These are phyloP conservation scores for Denticeps clupeoides DNA, from an alignment of 2,797 vertebrate genomes.

Conservation along the genomic window DNA sequence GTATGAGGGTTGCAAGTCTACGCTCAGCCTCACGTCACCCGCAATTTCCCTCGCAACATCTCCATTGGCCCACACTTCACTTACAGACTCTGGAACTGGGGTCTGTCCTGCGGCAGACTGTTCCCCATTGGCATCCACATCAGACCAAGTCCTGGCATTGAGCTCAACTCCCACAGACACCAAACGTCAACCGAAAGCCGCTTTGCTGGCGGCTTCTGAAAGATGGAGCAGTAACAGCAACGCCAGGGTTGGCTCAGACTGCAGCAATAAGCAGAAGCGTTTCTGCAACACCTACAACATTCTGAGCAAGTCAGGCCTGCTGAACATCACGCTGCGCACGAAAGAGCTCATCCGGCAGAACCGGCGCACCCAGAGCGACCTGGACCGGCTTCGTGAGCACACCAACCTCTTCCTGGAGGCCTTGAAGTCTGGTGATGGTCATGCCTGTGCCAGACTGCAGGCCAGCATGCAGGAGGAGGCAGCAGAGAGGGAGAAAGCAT, in stretches of 20 bases:
- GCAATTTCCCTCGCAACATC: constrained; percentile 22
- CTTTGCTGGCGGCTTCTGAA: no score
- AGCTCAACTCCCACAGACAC: background rate
- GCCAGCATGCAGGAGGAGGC: constrained; percentile 52
- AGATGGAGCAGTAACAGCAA: no score
- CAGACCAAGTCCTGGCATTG: constrained; percentile 11
- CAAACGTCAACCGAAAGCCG: no score
- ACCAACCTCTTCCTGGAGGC: constrained; percentile 72
- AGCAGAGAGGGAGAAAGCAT: constrained; percentile 20
- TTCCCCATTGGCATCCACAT: no score
- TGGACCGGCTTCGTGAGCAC: constrained; percentile 74
- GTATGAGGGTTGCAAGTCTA: constrained; percentile 11
- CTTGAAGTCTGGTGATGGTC: constrained; percentile 58
- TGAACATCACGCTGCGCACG: constrained; percentile 85
- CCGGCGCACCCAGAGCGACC: constrained; percentile 70
- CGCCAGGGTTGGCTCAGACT: constrained; percentile 1
- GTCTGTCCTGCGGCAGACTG: constrained; percentile 13
- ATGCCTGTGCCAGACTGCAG: constrained; percentile 65
- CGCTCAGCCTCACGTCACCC: constrained; percentile 21
- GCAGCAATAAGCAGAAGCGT: constrained; percentile 65
- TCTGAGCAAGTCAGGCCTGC: constrained; percentile 72
- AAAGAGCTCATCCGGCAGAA: constrained; percentile 86
- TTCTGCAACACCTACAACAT: constrained; percentile 88
- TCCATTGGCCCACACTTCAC: constrained; percentile 27
- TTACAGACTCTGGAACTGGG: constrained; percentile 22